Base-by-base conservation (phyloP, 2,113 vertebrate genomes). In the Ceyx melanurus region DNA sequence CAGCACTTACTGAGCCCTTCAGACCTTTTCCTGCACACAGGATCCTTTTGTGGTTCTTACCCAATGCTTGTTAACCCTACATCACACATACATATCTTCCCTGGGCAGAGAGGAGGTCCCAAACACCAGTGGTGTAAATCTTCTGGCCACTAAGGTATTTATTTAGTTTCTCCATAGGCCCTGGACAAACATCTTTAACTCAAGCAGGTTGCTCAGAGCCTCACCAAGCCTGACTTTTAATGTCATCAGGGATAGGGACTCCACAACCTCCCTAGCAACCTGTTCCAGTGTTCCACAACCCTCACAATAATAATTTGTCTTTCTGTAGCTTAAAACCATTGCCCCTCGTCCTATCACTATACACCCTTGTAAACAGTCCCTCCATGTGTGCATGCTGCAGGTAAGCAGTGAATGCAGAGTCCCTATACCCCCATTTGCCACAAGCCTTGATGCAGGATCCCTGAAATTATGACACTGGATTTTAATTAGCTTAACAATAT, bases 11-110 rank as follows among this genome's bases (percentile, higher is more conserved):
- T 3, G 42, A 51, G 51, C 35, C 4, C 1, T 13, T 29, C 62
- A 58, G 42, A 1, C 5, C 20, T 43, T 26, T 45, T n/a, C 42
- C 42, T 50, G 28, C 20, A 8, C 6, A 3, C 0, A 0, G 57
- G 12, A 79, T 45, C 28, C n/a, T 70, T 25, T 66, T 5, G 14
- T 25, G 4, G 61, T 45, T 83, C 75, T 68, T 20, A 53, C 0
- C 35, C 28, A 33, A 82, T 19, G 56, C 5, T 2, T 21, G 22
- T 35, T 17, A 33, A 18, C 25, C 18, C 70, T 17, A 8, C 0
- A 1, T 6, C 40, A 51, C 43, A 28, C 9, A 4, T 5, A 15
- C 6, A 2, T 46, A 17, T 23, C 37, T 5, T 54, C 46, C 58
- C 62, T 15, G 43, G 31, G 56, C 16, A 61, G 50, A n/a, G 18